Evolutionary conservation across 2,113 vertebrate genomes (phyloP).

Genomic region (Perca fluviatilis): DNA sequence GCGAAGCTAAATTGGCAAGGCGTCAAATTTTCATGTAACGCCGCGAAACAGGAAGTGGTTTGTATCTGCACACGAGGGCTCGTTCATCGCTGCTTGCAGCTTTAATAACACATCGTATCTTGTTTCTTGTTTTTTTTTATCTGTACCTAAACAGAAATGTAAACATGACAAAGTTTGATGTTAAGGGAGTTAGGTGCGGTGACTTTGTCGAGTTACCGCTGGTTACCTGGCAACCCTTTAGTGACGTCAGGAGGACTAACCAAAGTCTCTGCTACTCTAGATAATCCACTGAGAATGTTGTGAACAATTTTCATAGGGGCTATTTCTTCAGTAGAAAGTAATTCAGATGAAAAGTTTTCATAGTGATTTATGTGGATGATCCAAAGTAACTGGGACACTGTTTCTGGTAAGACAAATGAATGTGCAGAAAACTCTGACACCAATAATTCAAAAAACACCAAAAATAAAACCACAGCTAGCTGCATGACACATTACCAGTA

Average conservation of each 20-base stretch:
- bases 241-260: no score
- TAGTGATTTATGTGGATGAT: background rate
- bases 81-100: no score
- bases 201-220: background rate
- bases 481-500: background rate
- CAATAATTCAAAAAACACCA: background rate
- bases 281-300: background rate
- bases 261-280: background rate
- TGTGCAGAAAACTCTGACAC: background rate
- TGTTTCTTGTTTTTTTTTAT: no score
- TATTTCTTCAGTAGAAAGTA: background rate
- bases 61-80: no score
- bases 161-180: background rate
- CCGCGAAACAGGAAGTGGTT: no score
- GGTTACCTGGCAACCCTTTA: background rate
- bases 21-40: no score
- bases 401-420: background rate
- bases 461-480: background rate
- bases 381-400: background rate
- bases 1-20: no score
- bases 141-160: background rate
- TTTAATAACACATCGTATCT: background rate
- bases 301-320: background rate
- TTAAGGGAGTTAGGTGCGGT: background rate
- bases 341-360: background rate